Evolutionary conservation across 1,140 invertebrate genomes (phyloP), one percentile per base, ranked within the genome.

Genomic region (Kradibia gibbosae): DNA sequence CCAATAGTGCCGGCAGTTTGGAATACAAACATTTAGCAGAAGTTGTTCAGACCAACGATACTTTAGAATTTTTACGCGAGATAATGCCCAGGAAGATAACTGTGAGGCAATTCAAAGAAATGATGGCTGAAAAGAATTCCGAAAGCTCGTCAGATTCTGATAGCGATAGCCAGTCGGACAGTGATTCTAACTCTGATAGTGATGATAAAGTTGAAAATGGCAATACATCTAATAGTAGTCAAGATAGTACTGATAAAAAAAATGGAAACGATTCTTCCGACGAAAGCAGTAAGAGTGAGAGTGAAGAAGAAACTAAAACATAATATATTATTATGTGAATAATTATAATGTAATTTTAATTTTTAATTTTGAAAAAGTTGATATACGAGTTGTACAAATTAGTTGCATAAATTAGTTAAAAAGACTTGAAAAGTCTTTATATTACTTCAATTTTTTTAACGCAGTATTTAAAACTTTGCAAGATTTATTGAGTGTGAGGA

Each of bases 11-110:
- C 10, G 91, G 90, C 62, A 86, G 87, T 65, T 85, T 95, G 36
- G 94, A 95, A 79, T 95, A 95, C 82, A 94, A 95, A 87, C 92
- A 95, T 85, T 90, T 95, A 20, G 94, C 94, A 5, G 93, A 95
- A 83, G 91, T 95, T 0, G 94, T 95, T 0, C 93, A 95, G 86
- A 92, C 92, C 3, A 93, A 94, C 84, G 93, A 94, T 45, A 93
- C 91, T 2, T 90, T 95, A 76, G 94, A 95, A 83, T 95, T 95
- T 86, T 86, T 95, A 5, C 89, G 93, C 55, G 94, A 95, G 87
- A 95, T 95, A 78, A 93, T 95, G 92, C 94, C 94, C 0, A 91
- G 92, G 77, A 95, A 95, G 86, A 95, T 95, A 22, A 94, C 94
- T 5, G 94, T 95, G 0, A 88, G 91, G 53, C 92, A 94, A 85